phyloP scores from a whole-genome alignment of 2,113 vertebrate genomes.

The Serinus canaria region DNA sequence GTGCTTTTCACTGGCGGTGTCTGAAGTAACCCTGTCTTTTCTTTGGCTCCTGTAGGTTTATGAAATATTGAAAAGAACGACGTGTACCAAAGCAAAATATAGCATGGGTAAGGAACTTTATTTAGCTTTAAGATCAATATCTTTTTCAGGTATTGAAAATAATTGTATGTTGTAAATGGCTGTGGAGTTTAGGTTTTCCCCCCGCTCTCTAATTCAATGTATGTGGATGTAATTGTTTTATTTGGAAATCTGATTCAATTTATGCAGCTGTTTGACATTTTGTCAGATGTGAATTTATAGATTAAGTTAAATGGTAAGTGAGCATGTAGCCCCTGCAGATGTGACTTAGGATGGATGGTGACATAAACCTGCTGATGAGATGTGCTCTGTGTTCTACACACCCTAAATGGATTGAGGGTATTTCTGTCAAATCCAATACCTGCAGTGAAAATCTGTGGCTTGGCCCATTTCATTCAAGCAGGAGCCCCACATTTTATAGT shows the following conservation, averaged over 20 bases:
- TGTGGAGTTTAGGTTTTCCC: not conserved
- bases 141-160: not conserved
- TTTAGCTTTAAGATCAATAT: not conserved
- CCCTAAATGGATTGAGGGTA: not conserved
- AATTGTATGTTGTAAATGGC: not conserved
- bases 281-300: not conserved
- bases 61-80: slow-evolving; percentile 91
- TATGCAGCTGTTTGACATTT: not conserved
- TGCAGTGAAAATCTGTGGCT: not conserved
- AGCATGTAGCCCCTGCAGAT: not conserved
- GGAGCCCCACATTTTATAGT: not conserved
- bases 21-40: slow-evolving; percentile 1
- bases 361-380: not conserved
- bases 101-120: slow-evolving; percentile 86
- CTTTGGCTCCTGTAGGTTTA: slow-evolving; percentile 79
- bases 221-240: not conserved
- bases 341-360: not conserved
- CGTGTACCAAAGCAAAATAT: slow-evolving; percentile 86
- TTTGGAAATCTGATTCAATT: slow-evolving; percentile 12
- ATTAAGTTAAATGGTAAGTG: not conserved
- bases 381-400: not conserved
- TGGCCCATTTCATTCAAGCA: not conserved
- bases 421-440: not conserved
- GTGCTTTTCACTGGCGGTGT: not conserved
- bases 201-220: not conserved